Conservation (phyloP, 2,797 vertebrate genomes). For the Muscicapa striata region DNA sequence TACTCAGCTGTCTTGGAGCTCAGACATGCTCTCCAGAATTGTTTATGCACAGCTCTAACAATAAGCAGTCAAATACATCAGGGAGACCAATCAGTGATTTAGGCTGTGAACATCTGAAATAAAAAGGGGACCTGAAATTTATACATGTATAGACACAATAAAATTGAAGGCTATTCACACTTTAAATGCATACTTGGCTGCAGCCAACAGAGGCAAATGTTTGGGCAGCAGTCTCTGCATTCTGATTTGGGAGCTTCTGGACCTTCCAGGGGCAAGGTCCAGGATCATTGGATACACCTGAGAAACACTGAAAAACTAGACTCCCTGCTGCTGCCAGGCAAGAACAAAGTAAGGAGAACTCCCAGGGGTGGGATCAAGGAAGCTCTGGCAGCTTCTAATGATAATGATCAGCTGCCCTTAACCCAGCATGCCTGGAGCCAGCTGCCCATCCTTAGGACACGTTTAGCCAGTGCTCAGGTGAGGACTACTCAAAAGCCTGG, state of each 20-base stretch:
- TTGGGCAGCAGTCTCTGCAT: neutral
- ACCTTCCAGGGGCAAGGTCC: neutral
- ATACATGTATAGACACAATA: neutral
- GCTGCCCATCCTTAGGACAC: neutral
- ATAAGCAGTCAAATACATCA: neutral
- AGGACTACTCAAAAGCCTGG: neutral
- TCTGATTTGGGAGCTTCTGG: neutral
- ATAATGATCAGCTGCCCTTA: neutral
- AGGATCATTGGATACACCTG: neutral
- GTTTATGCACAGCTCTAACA: neutral
- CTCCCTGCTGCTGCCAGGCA: neutral
- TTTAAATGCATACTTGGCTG: neutral
- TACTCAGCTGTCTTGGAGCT: neutral
- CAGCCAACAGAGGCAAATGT: neutral
- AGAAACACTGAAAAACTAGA: neutral
- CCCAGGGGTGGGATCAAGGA: neutral
- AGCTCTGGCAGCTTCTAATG: neutral
- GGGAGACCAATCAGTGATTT: neutral
- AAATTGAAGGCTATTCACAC: neutral
- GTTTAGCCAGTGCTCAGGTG: fast-evolving
- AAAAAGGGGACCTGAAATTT: neutral
- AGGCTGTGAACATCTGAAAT: neutral
- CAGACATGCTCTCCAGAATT: neutral
- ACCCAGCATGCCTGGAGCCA: neutral
- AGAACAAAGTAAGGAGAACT: neutral